A percentile compares a stretch with the other conserved stretches of the same genome.
Evolutionary conservation across 2,113 vertebrate genomes (phyloP).

Genomic region (Blennius ocellaris): DNA sequence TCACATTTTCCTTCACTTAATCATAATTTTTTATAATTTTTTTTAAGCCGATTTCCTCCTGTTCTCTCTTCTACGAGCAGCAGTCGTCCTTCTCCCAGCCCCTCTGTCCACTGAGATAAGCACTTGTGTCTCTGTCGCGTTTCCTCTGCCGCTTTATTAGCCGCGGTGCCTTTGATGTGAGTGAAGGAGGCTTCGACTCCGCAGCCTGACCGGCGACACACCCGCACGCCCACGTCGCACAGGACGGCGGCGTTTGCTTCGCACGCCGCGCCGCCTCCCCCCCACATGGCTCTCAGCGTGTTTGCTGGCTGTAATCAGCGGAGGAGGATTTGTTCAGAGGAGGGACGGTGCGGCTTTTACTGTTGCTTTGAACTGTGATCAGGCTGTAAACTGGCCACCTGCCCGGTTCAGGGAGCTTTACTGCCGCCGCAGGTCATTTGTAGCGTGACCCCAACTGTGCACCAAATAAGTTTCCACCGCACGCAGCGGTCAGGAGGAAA

Average conservation of each 20-base stretch:
- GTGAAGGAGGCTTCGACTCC: conserved; percentile 14
- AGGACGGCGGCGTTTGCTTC: neutral
- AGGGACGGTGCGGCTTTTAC: neutral
- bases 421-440: too few species aligned
- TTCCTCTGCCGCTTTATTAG: conserved; percentile 10
- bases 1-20: neutral
- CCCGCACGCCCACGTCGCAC: neutral
- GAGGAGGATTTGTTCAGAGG: conserved; percentile 15
- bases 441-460: too few species aligned
- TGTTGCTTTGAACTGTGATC: neutral
- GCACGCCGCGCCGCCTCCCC: neutral
- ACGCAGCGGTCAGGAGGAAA: too few species aligned
- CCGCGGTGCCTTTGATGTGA: conserved; percentile 29
- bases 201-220: neutral
- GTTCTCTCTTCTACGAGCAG: neutral
- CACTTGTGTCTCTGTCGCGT: neutral
- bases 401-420: too few species aligned
- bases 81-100: neutral
- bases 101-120: conserved; percentile 11
- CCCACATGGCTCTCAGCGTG: neutral
- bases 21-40: too few species aligned
- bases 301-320: neutral
- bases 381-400: too few species aligned
- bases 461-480: too few species aligned
- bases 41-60: too few species aligned